A percentile compares a stretch with the other conserved stretches of the same genome.
Conservation (phyloP, 2,113 vertebrate genomes). For the Ceyx margarethae region DNA sequence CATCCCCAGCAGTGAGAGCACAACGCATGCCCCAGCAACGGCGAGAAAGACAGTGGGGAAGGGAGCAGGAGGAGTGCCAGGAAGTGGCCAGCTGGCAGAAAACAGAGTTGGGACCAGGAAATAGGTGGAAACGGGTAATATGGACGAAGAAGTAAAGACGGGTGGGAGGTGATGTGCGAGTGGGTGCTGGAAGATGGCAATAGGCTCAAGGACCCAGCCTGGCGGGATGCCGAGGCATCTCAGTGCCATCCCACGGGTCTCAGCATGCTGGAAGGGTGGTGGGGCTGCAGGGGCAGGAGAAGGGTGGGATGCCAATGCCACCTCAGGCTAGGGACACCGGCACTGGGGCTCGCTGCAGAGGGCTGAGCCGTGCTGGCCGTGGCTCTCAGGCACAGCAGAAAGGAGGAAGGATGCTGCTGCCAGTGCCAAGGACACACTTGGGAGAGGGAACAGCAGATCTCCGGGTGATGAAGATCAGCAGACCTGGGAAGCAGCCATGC, state of each 20-base stretch:
- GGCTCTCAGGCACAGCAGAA: not conserved
- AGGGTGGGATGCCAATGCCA: not conserved
- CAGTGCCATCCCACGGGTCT: not conserved
- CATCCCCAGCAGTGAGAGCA: not conserved
- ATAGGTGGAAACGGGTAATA: not conserved
- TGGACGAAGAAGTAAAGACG: not conserved
- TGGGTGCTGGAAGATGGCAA: not conserved
- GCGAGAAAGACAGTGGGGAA: not conserved
- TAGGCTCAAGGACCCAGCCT: not conserved
- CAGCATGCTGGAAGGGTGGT: fast-evolving
- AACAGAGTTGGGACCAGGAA: not conserved
- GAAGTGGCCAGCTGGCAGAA: not conserved
- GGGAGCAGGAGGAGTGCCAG: not conserved
- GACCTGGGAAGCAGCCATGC: not conserved
- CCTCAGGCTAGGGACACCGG: fast-evolving
- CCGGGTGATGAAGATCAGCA: not conserved
- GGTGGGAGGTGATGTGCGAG: not conserved
- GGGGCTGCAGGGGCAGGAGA: not conserved
- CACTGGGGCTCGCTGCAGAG: not conserved
- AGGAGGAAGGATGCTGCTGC: constrained; percentile 29
- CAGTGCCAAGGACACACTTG: not conserved
- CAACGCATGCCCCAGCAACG: fast-evolving
- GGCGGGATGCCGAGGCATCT: fast-evolving
- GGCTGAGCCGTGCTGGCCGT: not conserved
- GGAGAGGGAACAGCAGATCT: not conserved